A percentile compares a stretch with the other conserved stretches of the same genome.
Evolutionary conservation across 1,140 invertebrate species (phyloP).

Genomic region (Ceratoteleas bidentatus): DNA sequence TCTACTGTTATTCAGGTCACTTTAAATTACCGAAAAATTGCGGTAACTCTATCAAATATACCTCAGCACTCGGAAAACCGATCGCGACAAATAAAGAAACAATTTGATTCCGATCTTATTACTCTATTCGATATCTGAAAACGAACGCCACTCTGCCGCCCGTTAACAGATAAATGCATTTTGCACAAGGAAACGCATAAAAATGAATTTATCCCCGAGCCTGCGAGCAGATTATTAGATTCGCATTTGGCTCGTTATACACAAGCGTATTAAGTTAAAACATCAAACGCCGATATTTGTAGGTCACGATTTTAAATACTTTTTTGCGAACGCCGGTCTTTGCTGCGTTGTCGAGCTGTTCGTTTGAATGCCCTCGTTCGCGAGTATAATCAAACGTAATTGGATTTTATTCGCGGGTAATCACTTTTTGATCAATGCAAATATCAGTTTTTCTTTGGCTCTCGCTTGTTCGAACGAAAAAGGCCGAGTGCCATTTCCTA

Average conservation of each 20-base stretch:
- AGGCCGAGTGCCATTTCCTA: no score
- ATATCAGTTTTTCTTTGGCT: no score
- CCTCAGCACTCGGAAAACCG: neutral
- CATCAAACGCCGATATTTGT: constrained; percentile 26
- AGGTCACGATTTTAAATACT: constrained; percentile 9
- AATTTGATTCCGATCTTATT: constrained; percentile 16
- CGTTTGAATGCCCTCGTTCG: neutral
- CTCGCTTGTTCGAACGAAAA: no score
- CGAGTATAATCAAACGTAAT: no score
- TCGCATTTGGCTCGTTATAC: constrained; percentile 15
- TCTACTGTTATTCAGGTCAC: no score
- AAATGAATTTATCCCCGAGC: constrained; percentile 26
- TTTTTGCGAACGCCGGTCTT: neutral
- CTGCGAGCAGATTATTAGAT: constrained; percentile 32
- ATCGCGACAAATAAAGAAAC: neutral
- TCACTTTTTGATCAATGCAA: no score
- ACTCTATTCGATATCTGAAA: constrained; percentile 3
- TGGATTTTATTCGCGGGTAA: no score
- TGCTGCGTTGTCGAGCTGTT: neutral
- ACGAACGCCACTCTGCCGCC: constrained; percentile 5
- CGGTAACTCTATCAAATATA: neutral
- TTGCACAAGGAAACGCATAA: constrained; percentile 29
- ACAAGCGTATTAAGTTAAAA: constrained; percentile 27
- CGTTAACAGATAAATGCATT: constrained; percentile 22
- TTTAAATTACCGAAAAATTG: no score